Base-by-base conservation (phyloP, 2,888 invertebrate genomes). In the Andrena chrysosceles region DNA sequence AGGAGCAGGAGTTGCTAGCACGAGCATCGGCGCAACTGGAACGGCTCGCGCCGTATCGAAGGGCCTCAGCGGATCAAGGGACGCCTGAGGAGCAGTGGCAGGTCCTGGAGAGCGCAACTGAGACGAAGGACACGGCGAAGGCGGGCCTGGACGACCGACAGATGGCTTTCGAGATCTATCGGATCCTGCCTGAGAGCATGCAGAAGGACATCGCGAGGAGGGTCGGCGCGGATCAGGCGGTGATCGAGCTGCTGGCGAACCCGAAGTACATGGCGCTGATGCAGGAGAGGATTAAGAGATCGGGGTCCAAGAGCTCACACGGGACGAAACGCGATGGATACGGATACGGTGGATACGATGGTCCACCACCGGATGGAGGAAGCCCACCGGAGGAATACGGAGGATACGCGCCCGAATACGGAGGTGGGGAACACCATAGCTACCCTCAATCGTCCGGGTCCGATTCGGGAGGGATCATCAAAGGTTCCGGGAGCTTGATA, bases 231-330 rank as follows among this genome's bases (percentile, higher is more conserved):
- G 70, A 89, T 4, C 69, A 85, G 8, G 69, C 75, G 8, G 86
- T 86, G 23, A 81, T 90, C 59, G 83, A 90, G 26, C 56, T 90
- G n/a, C 74, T 91, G n/a, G 80, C 85, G 0, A 90, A 91, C 77
- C 87, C 91, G 2, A 81, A 68, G 42, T 91, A 92, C 69, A 76
- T 86, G 52, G 89, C 86, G 3, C 76, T 90, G 73, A 89, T 92
- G 90, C 89, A 90, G n/a, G 91, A 91, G 8, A 90, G 92, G 59
- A 90, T 88, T 76, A 93, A 92, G 60, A 81, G 93, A 54, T 91
- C 42, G 66, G 89, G 66, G 16, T 56, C 67, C 4, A 35, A 59
- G 10, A 49, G n/a, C 1, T 49, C 52, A 2, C 42, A 49, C 8
- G 70, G 60, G 60, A 23, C 5, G 13, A 77, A 80, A 33, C 70